Conservation (phyloP, 1,140 invertebrate species). For the Stenopsyche tienmushanensis region DNA sequence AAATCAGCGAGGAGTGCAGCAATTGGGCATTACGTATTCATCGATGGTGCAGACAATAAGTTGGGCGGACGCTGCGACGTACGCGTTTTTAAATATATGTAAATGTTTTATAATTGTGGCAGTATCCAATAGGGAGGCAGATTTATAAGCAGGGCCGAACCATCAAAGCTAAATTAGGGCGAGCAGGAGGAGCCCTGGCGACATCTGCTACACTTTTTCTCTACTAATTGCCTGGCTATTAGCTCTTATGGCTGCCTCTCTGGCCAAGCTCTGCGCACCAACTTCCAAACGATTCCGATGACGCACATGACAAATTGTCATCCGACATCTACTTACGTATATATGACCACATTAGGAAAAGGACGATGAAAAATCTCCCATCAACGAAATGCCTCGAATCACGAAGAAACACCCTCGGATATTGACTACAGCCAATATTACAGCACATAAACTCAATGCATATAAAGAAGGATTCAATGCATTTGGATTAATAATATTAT, state of each 20-base stretch:
- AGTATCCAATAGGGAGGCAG: conserved; percentile 31
- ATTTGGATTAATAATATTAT: too few species aligned
- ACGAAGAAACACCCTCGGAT: too few species aligned
- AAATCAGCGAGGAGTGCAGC: neutral
- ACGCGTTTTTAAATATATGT: neutral
- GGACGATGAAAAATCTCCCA: neutral
- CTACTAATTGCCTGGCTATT: conserved; percentile 39
- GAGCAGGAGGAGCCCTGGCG: conserved; percentile 7
- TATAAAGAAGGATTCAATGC: too few species aligned
- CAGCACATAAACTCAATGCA: too few species aligned
- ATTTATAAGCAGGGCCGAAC: conserved; percentile 40
- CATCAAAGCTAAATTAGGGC: conserved; percentile 40
- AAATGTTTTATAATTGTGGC: conserved; percentile 29
- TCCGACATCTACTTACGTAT: neutral
- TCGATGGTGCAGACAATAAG: conserved; percentile 6
- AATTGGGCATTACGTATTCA: neutral
- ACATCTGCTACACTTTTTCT: conserved; percentile 40
- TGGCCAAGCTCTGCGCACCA: neutral
- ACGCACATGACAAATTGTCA: conserved; percentile 18
- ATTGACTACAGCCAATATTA: too few species aligned
- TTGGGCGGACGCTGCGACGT: neutral
- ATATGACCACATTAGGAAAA: too few species aligned
- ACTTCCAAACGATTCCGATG: neutral
- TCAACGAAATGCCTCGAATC: too few species aligned
- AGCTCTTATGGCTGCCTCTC: conserved; percentile 19